These are phyloP conservation scores for Fragum whitleyi DNA, from an alignment of 2,888 invertebrate genomes.

Conservation along the genomic window DNA sequence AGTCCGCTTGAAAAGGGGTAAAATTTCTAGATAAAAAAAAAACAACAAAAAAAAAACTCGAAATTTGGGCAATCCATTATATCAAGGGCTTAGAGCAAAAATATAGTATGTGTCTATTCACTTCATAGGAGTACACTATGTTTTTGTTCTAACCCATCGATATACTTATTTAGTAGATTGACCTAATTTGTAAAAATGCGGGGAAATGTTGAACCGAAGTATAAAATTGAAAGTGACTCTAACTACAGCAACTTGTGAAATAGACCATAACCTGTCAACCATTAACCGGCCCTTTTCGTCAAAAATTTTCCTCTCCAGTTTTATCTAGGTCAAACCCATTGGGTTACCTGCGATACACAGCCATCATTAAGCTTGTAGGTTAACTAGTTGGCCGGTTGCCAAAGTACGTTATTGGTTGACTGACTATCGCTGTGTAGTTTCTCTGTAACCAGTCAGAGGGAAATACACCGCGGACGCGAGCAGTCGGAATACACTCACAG, in stretches of 20 bases:
- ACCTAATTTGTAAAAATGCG: too few relatives aligned
- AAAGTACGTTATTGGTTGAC: slow-evolving; percentile 53
- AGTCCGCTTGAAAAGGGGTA: too few relatives aligned
- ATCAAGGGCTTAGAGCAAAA: too few relatives aligned
- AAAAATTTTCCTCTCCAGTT: slow-evolving; percentile 9
- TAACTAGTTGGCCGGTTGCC: slow-evolving; percentile 51
- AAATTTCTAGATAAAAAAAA: too few relatives aligned
- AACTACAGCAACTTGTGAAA: slow-evolving; percentile 30
- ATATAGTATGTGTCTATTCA: too few relatives aligned
- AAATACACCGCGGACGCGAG: slow-evolving; percentile 37
- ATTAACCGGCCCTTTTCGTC: slow-evolving; percentile 41
- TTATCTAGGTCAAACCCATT: slow-evolving; percentile 56
- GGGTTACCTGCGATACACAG: slow-evolving; percentile 55
- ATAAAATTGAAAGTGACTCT: slow-evolving; percentile 13
- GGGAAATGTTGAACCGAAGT: too few relatives aligned
- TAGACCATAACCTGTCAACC: slow-evolving; percentile 62
- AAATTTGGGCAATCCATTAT: too few relatives aligned
- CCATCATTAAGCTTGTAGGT: slow-evolving; percentile 51
- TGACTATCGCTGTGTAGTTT: slow-evolving; percentile 37
- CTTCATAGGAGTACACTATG: too few relatives aligned
- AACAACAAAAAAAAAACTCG: too few relatives aligned
- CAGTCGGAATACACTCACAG: slow-evolving; percentile 33
- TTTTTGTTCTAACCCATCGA: too few relatives aligned
- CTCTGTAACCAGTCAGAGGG: slow-evolving; percentile 50
- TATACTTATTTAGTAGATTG: background rate